Conservation (phyloP, 2,888 invertebrate genomes). For the Sepioteuthis lessoniana region DNA sequence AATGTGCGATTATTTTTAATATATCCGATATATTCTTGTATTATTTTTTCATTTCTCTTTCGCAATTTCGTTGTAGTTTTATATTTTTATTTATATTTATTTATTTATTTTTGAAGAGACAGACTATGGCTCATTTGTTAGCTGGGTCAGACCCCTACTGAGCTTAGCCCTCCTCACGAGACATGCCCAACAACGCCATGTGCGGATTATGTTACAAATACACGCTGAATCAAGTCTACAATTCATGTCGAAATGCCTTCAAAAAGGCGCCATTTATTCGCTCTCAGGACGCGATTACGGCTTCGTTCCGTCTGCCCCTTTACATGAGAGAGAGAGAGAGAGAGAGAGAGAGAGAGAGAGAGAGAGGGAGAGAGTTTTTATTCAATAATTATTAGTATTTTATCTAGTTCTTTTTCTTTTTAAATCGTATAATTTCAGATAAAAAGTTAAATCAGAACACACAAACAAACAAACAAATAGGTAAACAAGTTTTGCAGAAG, state of each 20-base stretch:
- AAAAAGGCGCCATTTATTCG: constrained; percentile 4
- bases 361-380: not conserved
- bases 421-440: no score
- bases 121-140: not conserved
- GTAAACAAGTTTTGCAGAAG: no score
- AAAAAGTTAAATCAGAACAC: no score
- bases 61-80: not conserved
- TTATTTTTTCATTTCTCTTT: no score
- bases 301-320: not conserved
- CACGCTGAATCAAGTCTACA: not conserved
- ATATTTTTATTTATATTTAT: not conserved
- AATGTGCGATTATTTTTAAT: no score
- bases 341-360: not conserved
- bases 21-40: no score
- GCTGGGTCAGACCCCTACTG: not conserved
- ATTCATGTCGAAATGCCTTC: not conserved
- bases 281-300: not conserved
- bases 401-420: no score
- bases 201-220: not conserved
- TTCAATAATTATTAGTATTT: no score
- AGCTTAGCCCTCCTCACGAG: not conserved
- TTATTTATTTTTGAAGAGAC: not conserved
- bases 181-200: not conserved
- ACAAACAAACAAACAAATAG: no score
- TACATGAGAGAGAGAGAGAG: not conserved